Conservation (phyloP, 2,113 vertebrate genomes). For the Lasiurus borealis region DNA sequence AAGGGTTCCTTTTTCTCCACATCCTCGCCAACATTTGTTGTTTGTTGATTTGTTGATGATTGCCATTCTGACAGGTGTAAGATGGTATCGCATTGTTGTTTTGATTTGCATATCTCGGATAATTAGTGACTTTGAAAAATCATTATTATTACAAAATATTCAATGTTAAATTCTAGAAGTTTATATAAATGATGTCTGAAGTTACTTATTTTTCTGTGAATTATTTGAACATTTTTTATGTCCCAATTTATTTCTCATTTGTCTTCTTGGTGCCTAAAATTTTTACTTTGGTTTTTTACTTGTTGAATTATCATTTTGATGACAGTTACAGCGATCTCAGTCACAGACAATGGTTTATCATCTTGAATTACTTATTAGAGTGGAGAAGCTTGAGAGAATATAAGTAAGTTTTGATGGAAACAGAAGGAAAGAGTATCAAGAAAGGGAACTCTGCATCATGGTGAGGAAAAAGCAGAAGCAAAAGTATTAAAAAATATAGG, state of each 20-base stretch:
- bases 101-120: too few species aligned
- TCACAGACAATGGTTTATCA: not conserved
- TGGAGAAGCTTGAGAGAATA: not conserved
- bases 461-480: not conserved
- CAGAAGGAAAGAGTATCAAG: not conserved
- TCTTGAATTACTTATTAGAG: not conserved
- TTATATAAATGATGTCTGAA: not conserved
- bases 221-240: slow-evolving; percentile 6
- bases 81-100: too few species aligned
- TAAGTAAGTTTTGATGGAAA: not conserved
- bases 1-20: too few species aligned
- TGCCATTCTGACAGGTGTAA: too few species aligned
- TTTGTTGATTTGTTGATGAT: too few species aligned
- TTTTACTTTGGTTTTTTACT: not conserved
- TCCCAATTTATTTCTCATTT: not conserved
- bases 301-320: not conserved
- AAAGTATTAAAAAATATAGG: not conserved
- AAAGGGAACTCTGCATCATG: not conserved
- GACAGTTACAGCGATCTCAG: not conserved
- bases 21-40: too few species aligned
- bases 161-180: not conserved
- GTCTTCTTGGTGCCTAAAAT: not conserved
- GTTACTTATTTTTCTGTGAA: not conserved
- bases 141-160: not conserved
- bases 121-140: not conserved